A percentile compares a stretch with the other conserved stretches of the same genome.
These are phyloP conservation scores for Watsonalla binaria DNA, from an alignment of 2,888 invertebrate species.

Conservation along the genomic window DNA sequence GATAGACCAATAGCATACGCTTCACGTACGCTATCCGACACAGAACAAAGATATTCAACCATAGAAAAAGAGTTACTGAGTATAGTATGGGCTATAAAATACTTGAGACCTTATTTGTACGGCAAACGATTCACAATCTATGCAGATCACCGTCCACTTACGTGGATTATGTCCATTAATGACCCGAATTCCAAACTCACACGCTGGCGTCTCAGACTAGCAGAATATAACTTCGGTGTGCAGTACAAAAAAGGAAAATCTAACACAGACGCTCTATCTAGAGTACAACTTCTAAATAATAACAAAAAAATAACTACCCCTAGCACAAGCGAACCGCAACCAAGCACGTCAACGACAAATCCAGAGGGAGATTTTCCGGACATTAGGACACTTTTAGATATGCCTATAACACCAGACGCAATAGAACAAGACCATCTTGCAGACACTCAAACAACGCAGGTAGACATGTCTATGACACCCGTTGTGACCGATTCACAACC, in stretches of 20 bases:
- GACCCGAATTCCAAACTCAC: constrained; percentile 41
- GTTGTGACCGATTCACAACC: no score
- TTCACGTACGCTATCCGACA: constrained; percentile 17
- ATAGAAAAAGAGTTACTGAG: constrained; percentile 42
- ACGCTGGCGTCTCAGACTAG: constrained; percentile 36
- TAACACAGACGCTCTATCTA: constrained; percentile 25
- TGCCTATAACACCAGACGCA: neutral
- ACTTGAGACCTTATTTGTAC: constrained; percentile 18
- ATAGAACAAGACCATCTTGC: no score
- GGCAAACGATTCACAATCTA: constrained; percentile 34
- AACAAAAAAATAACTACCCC: neutral
- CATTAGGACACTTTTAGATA: constrained; percentile 7
- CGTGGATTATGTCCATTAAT: constrained; percentile 40
- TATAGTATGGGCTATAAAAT: constrained; percentile 39
- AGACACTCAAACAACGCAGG: no score
- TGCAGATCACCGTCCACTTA: constrained; percentile 46
- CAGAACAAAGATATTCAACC: constrained; percentile 21
- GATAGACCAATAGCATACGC: constrained; percentile 28
- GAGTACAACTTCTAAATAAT: constrained; percentile 14
- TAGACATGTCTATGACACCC: no score
- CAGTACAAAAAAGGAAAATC: constrained; percentile 23
- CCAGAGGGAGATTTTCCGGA: constrained; percentile 2
- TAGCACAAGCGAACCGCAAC: neutral
- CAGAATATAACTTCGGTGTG: constrained; percentile 25
- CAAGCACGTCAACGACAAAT: constrained; percentile 4